Percentiles rank a stretch among this genome's conserved stretches.
Evolutionary conservation across 2,888 invertebrate species (phyloP).

Genomic region (Marronus borbonicus): DNA sequence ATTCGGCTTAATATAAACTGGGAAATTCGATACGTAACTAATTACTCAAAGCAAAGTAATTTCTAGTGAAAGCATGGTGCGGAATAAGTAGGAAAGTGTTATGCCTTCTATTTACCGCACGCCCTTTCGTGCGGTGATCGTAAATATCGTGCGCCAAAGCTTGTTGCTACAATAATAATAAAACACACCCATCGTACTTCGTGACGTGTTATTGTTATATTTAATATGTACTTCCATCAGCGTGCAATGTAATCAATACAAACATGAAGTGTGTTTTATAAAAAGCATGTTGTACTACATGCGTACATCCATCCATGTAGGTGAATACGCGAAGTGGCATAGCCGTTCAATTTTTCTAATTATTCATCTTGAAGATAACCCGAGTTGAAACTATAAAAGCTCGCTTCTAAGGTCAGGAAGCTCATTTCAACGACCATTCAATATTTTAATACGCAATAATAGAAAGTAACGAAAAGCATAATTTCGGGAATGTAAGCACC

Average conservation of each 20-base stretch:
- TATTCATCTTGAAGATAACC: too few species aligned
- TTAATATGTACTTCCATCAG: background rate
- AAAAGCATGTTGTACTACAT: background rate
- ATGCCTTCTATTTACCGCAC: background rate
- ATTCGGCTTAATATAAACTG: background rate
- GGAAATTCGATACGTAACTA: background rate
- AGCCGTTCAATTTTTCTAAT: too few species aligned
- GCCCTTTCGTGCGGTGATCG: background rate
- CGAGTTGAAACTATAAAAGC: too few species aligned
- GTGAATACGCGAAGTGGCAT: too few species aligned
- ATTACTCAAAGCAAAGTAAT: background rate
- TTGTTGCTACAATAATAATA: conserved; percentile 20
- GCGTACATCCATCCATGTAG: too few species aligned
- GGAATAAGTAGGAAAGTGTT: background rate
- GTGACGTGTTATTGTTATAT: conserved; percentile 10
- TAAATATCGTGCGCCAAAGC: background rate
- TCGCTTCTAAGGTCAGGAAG: too few species aligned
- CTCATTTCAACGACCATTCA: too few species aligned
- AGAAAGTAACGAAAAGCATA: too few species aligned
- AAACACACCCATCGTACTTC: conserved; percentile 22
- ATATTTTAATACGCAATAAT: too few species aligned
- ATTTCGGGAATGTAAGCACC: too few species aligned
- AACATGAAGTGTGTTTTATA: background rate
- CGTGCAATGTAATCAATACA: conserved; percentile 22
- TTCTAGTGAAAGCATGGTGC: background rate